Conservation (phyloP, 2,797 vertebrate species). For the Syngnathus acus region DNA sequence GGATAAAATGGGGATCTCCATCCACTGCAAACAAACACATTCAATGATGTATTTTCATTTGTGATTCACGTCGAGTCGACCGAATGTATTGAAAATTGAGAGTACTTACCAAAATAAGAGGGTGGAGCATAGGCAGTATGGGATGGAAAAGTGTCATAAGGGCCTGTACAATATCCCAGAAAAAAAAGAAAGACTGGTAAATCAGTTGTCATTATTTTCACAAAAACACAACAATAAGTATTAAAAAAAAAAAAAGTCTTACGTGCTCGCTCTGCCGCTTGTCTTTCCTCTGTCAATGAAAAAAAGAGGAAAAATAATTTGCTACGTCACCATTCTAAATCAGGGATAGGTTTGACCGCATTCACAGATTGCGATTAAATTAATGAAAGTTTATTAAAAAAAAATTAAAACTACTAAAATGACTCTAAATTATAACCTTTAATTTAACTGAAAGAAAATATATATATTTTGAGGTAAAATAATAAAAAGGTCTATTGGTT, state of each 20-base stretch:
- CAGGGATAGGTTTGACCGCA: not conserved
- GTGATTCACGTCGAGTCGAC: not conserved
- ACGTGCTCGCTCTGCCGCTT: conserved; percentile 25
- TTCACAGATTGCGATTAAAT: not conserved
- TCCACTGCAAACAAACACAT: conserved; percentile 71
- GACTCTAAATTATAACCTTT: not conserved
- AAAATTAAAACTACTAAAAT: not conserved
- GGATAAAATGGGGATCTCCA: conserved; percentile 72
- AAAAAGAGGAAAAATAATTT: conserved; percentile 4
- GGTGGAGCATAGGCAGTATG: not conserved
- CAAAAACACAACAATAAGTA: not conserved
- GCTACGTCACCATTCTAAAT: not conserved
- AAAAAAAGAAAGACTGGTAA: not conserved
- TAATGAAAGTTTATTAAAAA: not conserved
- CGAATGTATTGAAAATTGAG: not conserved
- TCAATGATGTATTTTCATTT: not conserved
- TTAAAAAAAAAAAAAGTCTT: not conserved
- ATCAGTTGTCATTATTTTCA: not conserved
- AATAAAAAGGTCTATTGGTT: too few species aligned
- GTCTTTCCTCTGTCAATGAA: conserved; percentile 49
- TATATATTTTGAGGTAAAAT: too few species aligned
- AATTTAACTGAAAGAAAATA: too few species aligned
- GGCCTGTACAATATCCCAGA: not conserved
- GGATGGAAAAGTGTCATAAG: not conserved
- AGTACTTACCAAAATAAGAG: conserved; percentile 39